Conservation (phyloP, 2,797 vertebrate species). For the Hephaestus fuliginosus region DNA sequence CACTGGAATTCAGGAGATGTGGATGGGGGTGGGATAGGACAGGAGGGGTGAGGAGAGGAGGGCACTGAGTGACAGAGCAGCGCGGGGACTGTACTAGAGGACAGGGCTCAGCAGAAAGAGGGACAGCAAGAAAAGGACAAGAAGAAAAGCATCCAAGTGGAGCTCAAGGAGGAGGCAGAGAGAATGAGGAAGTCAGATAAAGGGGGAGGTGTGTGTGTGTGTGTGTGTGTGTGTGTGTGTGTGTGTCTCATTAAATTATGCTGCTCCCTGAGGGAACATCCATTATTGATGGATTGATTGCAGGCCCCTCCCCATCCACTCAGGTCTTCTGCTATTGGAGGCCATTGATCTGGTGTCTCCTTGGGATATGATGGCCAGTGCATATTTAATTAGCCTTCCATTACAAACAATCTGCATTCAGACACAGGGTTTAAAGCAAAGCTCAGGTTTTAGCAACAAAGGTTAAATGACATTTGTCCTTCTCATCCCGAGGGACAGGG, state of each 20-base stretch:
- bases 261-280: slow-evolving; percentile 70
- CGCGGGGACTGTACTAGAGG: slow-evolving; percentile 26
- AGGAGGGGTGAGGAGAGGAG: slow-evolving; percentile 24
- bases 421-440: slow-evolving; percentile 40
- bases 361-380: slow-evolving; percentile 70
- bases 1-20: slow-evolving; percentile 74
- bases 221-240: slow-evolving; percentile 39
- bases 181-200: slow-evolving; percentile 66
- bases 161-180: slow-evolving; percentile 48
- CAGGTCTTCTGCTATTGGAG: slow-evolving; percentile 68
- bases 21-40: slow-evolving; percentile 45
- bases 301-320: slow-evolving; percentile 73
- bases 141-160: slow-evolving; percentile 48
- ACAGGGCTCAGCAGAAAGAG: slow-evolving; percentile 43
- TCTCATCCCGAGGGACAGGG: slow-evolving; percentile 5
- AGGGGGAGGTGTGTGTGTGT: slow-evolving; percentile 51
- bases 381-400: slow-evolving; percentile 79
- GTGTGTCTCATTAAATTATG: slow-evolving; percentile 79
- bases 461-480: slow-evolving; percentile 46
- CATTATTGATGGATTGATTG: slow-evolving; percentile 85
- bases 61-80: slow-evolving; percentile 57
- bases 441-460: slow-evolving; percentile 41
- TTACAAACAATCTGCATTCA: slow-evolving; percentile 67
- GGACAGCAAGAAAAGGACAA: slow-evolving; percentile 26
- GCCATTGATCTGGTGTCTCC: slow-evolving; percentile 76